These are phyloP conservation scores for Conchocele bisecta DNA, from an alignment of 2,888 invertebrate genomes.

Conservation along the genomic window DNA sequence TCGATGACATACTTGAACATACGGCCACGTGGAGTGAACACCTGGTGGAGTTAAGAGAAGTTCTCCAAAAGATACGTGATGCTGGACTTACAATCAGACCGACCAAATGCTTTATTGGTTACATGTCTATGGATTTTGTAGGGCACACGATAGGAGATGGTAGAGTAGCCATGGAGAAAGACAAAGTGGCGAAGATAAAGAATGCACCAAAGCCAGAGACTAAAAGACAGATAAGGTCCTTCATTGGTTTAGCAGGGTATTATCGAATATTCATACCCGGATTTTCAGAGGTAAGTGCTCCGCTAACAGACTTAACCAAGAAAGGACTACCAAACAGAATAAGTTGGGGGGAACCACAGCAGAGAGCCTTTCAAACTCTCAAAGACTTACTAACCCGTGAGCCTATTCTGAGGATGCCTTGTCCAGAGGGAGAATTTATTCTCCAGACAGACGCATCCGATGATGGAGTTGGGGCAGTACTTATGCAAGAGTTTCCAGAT, in stretches of 20 bases:
- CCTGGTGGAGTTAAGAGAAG: background rate
- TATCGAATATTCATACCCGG: background rate
- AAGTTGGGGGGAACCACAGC: conserved; percentile 34
- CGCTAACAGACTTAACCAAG: conserved; percentile 5
- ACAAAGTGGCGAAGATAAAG: conserved; percentile 8
- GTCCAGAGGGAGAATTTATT: conserved; percentile 48
- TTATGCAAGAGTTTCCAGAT: conserved; percentile 52
- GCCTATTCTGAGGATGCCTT: conserved; percentile 58
- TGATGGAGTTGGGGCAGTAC: conserved; percentile 65
- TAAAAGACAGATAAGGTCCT: conserved; percentile 26
- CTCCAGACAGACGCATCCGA: conserved; percentile 64
- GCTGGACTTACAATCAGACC: conserved; percentile 23
- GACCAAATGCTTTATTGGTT: conserved; percentile 28
- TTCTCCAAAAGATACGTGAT: background rate
- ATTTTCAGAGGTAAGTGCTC: background rate
- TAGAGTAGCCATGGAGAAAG: conserved; percentile 3
- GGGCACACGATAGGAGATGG: conserved; percentile 29
- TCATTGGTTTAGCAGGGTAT: conserved; percentile 6
- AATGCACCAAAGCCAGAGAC: conserved; percentile 2
- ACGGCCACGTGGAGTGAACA: conserved; percentile 16
- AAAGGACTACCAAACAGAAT: conserved; percentile 24
- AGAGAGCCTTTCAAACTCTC: conserved; percentile 36
- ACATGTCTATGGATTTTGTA: conserved; percentile 2
- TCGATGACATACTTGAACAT: conserved; percentile 10
- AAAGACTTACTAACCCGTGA: conserved; percentile 10